Base-by-base conservation (phyloP, 2,888 invertebrate species). In the Clistopyga incitator region DNA sequence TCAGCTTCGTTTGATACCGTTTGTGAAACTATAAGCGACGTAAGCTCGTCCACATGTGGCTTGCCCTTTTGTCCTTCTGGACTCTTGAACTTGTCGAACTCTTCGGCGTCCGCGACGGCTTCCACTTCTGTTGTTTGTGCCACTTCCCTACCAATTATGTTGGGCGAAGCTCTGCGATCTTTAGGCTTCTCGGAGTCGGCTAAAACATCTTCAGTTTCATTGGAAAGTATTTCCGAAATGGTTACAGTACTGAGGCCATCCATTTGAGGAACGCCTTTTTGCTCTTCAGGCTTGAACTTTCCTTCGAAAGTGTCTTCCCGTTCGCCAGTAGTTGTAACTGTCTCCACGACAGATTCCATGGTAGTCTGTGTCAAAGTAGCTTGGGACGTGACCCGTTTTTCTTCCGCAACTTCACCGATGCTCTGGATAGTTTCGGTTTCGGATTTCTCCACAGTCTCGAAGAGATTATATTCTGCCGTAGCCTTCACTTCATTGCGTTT, bases 111-210 rank as follows among this genome's bases (percentile, higher is more conserved):
- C 10, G 87, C 77, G 79, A 91, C 85, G 6, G 92, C 88, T 52
- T 90, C 76, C 13, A 92, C 86, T 87, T 93, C 93, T n/a, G 87
- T 90, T n/a, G 90, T 92, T 85, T 93, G 86, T n/a, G 94, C 93
- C 20, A 93, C 90, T 84, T 93, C 92, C 78, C 91, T 88, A 8
- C 91, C 90, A 45, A 84, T 85, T 50, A 93, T 80, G 78, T 88
- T 90, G 4, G 91, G 78, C 42, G 90, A 82, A 18, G 93, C 93
- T 52, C 75, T 87, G 75, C 87, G 89, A 47, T 88, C 86, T 13
- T 79, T 86, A 3, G 93, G 93, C 45, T 85, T 86, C 82, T 88
- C 90, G 3, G 80, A 81, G 29, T 81, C 86, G 0, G 80, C 72
- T 3, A 91, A 68, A 13, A 78, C 18, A 23, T 87, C 84, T 78